Base-by-base conservation (phyloP, 2,888 invertebrate species). In the Blastobasis adustella region DNA sequence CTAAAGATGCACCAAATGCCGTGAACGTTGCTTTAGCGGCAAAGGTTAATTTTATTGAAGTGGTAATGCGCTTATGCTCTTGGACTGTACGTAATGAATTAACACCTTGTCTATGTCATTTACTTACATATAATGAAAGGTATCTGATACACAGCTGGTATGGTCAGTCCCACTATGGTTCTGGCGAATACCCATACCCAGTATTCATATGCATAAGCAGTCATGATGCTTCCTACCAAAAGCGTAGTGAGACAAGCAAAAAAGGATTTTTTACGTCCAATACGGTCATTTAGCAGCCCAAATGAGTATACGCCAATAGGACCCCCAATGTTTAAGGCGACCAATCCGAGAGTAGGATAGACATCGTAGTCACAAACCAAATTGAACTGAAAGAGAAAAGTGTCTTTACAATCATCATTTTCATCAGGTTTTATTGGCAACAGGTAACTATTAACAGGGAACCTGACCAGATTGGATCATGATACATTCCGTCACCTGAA, bases 61-160 rank as follows among this genome's bases (percentile, higher is more conserved):
- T 23, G 23, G 23, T 23, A 23, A 23, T 23, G 23, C 23, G 23
- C 23, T 23, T 23, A 23, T 23, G 23, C 23, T 23, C 23, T 23
- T 23, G 23, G 23, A 23, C 23, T 23, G 23, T 23, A 23, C 23
- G 23, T 23, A 23, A 1, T 23, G 23, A 23, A 23, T 23, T 23
- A 23, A 23, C 23, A 23, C 23, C 23, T 23, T 2, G 23, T 23
- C 23, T 23, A 23, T 23, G 2, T 23, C 23, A 23, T 23, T 23
- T 45, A 90, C 93, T 91, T 85, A 97, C 97, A 95, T 69, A 98
- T 96, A 54, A 97, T 97, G 74, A 97, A 97, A 0, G 98, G 97
- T 78, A 97, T 97, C 84, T 97, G 96, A 79, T 97, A 97, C 44
- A 97, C 93, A 1, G 97, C 97, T 4, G 97, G 97, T 66, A 97